Percentiles rank a stretch among this genome's conserved stretches.
phyloP scores from a whole-genome alignment of 2,888 invertebrate genomes.

The Synanthedon andrenaeformis region DNA sequence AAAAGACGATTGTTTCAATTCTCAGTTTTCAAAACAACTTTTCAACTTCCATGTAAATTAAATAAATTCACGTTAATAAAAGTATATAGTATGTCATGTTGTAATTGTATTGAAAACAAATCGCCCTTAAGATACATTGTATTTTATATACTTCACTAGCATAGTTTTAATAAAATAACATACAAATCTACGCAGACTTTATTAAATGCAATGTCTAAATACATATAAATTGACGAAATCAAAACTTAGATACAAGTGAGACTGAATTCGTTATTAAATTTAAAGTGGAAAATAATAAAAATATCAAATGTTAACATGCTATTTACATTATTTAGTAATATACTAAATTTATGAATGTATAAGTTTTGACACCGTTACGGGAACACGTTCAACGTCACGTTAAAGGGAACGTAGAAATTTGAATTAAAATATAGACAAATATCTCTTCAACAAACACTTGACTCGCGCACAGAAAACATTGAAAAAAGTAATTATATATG shows the following conservation, averaged over 20 bases:
- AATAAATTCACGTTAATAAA: background rate
- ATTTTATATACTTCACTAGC: constrained; percentile 29
- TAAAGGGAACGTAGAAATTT: constrained; percentile 1
- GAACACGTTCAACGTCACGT: constrained; percentile 26
- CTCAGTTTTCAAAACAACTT: background rate
- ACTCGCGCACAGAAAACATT: too few species aligned
- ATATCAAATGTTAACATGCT: constrained; percentile 40
- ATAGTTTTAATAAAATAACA: constrained; percentile 38
- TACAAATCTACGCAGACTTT: constrained; percentile 50
- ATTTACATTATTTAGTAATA: constrained; percentile 68
- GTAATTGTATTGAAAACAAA: constrained; percentile 11
- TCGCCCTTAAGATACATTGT: constrained; percentile 26
- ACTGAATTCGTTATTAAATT: constrained; percentile 38
- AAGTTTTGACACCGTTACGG: constrained; percentile 45
- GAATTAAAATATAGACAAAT: background rate
- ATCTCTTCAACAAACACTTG: too few species aligned
- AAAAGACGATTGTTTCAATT: background rate
- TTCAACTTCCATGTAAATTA: too few species aligned
- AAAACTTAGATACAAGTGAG: constrained; percentile 36
- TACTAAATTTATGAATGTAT: constrained; percentile 57
- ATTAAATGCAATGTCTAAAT: constrained; percentile 19
- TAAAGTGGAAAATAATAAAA: constrained; percentile 42
- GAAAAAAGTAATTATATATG: too few species aligned
- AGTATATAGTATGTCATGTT: background rate
- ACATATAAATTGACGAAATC: constrained; percentile 49